Evolutionary conservation across 2,888 invertebrate genomes (phyloP), one percentile per base, ranked within the genome.

Genomic region (Apantesis nais): DNA sequence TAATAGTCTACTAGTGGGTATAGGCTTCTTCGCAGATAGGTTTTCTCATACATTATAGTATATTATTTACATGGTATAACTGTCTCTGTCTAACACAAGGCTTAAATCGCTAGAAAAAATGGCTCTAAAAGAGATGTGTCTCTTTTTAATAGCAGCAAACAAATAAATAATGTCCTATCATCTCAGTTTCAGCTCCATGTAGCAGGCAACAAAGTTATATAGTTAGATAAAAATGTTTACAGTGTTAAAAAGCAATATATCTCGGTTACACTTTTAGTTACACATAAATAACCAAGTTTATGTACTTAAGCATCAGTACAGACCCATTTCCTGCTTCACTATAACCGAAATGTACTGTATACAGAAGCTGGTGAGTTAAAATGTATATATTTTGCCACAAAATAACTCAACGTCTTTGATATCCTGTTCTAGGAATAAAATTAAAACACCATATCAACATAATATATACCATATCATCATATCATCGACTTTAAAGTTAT

Each of bases 241-340:
- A 58, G 29, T 29, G 16, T 29, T 58, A 58, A 16, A 22, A 1
- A 52, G n/a, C 25, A 16, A 16, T 16, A 12, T 55, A 44, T 44
- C 44, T 3, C 44, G 2, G 29, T 58, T 58, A 29, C 29, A 58
- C 29, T 58, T 58, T 58, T 29, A 29, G 7, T 58, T 8, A 58
- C 29, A 58, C 58, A 34, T 65, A 65, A 37, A 52, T 19, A 34
- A 34, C 14, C 14, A 55, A 52, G 67, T 70, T 76, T 78, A 81
- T 76, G 41, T 71, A 61, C 39, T 69, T 70, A 65, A 71, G 71
- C 52, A 72, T 71, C 31, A 65, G 70, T 31, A 63, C 62, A 68
- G 70, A 73, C 71, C 44, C 63, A 73, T 75, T 68, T 67, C 61
- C 44, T 55, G 67, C 68, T 80, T 82, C 73, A 80, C 75, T 78